A percentile compares a stretch with the other conserved stretches of the same genome.
Conservation (phyloP, 2,888 invertebrate species). For the Capitulum mitella region DNA sequence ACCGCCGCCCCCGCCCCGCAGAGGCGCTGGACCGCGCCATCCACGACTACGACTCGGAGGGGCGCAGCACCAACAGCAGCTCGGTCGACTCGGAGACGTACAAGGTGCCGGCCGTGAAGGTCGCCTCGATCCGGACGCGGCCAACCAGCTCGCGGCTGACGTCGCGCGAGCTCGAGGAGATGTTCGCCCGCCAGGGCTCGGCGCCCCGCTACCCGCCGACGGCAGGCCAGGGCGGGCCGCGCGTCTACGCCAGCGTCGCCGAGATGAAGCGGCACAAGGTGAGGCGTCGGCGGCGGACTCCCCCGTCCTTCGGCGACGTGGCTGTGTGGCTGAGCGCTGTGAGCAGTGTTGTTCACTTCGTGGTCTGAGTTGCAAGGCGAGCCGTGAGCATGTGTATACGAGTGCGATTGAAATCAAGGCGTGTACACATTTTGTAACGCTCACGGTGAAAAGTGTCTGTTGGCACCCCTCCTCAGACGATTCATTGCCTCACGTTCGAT, state of each 20-base stretch:
- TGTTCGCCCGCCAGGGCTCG: conserved; percentile 73
- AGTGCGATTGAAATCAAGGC: no score
- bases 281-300: no score
- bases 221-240: conserved; percentile 44
- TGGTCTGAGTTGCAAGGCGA: no score
- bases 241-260: conserved; percentile 86
- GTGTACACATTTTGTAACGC: no score
- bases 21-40: conserved; percentile 20
- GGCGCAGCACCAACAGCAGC: conserved; percentile 60
- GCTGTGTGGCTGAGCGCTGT: no score
- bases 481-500: no score
- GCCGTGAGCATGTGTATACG: no score
- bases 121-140: conserved; percentile 82
- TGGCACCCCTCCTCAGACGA: no score
- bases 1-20: neutral
- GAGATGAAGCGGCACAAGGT: conserved; percentile 85
- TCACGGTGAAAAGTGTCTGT: no score
- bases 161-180: conserved; percentile 82
- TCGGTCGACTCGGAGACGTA: conserved; percentile 57
- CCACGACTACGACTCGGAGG: conserved; percentile 22
- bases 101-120: conserved; percentile 49
- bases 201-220: conserved; percentile 49
- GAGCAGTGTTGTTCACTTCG: no score
- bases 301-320: no score
- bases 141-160: conserved; percentile 82